Evolutionary conservation across 2,797 vertebrate species (phyloP).

Genomic region (Enteromius thamalakanensis): DNA sequence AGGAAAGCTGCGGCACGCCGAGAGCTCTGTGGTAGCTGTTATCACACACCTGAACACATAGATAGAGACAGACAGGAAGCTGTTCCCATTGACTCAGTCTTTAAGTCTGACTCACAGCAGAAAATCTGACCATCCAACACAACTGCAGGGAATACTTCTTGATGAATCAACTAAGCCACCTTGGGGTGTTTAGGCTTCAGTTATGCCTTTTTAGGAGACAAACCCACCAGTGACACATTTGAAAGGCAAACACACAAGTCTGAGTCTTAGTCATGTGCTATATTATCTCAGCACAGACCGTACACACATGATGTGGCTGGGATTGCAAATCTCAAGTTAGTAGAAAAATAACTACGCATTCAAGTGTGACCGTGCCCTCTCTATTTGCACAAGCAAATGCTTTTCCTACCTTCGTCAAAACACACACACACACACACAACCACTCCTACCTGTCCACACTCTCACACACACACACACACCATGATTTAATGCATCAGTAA

Average conservation of each 20-base stretch:
- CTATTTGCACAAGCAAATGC: slow-evolving; percentile 9
- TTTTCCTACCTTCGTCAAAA: background rate
- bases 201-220: background rate
- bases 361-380: background rate
- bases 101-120: slow-evolving; percentile 8
- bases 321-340: slow-evolving; percentile 18
- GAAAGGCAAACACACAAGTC: slow-evolving; percentile 9
- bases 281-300: slow-evolving; percentile 25
- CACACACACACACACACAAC: slow-evolving; percentile 7
- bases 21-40: slow-evolving; percentile 1
- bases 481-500: slow-evolving; percentile 30
- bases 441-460: slow-evolving; percentile 21
- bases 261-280: slow-evolving; percentile 9
- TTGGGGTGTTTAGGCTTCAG: background rate
- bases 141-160: background rate
- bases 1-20: background rate
- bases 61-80: slow-evolving; percentile 24
- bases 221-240: background rate
- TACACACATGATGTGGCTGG: background rate
- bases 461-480: slow-evolving; percentile 19
- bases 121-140: slow-evolving; percentile 26
- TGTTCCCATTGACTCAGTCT: slow-evolving; percentile 31
- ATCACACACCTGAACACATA: slow-evolving; percentile 9
- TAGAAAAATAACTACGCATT: slow-evolving; percentile 9
- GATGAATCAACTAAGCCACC: background rate